Percentiles rank a stretch among this genome's conserved stretches.
Conservation (phyloP, 2,113 vertebrate genomes). For the Propithecus coquereli region DNA sequence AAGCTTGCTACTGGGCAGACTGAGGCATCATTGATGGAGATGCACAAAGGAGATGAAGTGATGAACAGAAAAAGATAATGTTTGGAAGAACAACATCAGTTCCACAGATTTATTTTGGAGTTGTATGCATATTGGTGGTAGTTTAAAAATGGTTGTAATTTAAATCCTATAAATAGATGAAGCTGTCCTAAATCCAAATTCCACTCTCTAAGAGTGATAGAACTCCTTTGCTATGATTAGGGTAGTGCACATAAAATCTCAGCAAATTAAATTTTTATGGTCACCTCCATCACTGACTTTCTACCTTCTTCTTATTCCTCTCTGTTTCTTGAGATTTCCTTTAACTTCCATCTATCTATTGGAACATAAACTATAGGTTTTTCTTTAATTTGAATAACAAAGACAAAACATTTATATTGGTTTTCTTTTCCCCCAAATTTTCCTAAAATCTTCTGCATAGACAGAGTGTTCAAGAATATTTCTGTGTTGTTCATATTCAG, state of each 20-base stretch:
- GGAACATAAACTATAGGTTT: background rate
- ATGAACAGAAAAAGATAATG: background rate
- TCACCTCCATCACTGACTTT: background rate
- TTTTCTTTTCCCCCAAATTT: background rate
- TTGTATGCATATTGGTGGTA: background rate
- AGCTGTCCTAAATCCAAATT: background rate
- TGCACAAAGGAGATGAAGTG: background rate
- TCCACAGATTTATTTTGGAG: background rate
- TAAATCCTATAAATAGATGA: background rate
- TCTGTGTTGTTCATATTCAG: background rate
- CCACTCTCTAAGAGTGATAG: background rate
- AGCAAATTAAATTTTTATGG: background rate
- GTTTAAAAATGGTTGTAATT: background rate
- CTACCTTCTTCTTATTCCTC: background rate
- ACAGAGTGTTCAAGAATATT: background rate
- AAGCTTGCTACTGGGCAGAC: background rate
- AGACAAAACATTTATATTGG: background rate
- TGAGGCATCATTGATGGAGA: background rate
- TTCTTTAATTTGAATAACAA: conserved; percentile 9
- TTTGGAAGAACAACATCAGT: background rate
- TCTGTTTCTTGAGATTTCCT: background rate
- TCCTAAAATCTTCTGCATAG: background rate
- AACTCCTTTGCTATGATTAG: background rate
- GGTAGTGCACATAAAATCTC: background rate
- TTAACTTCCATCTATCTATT: background rate